Conservation (phyloP, 2,113 vertebrate genomes). For the cat (Felis catus) region DNA sequence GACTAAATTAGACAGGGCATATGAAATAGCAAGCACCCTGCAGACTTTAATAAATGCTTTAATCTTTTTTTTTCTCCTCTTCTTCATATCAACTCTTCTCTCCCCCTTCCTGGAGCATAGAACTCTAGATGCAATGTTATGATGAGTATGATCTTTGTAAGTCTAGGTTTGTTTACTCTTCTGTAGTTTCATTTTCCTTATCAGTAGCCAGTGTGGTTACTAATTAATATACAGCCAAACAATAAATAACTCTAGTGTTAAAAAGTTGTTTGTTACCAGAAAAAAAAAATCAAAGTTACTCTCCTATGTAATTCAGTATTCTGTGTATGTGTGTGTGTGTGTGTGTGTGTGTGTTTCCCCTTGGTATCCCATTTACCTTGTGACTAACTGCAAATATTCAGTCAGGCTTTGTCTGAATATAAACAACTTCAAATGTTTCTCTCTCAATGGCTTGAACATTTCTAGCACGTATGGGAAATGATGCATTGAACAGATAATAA, state of each 20-base stretch:
- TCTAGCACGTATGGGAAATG: not conserved
- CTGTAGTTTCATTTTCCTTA: not conserved
- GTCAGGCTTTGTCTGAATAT: not conserved
- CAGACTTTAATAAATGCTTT: not conserved
- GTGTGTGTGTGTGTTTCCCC: not conserved
- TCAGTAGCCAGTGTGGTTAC: not conserved
- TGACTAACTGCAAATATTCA: not conserved
- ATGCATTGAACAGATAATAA: not conserved
- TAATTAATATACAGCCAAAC: not conserved
- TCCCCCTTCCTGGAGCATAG: accelerated
- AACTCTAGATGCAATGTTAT: not conserved
- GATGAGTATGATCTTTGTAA: not conserved
- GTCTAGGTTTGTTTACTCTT: not conserved
- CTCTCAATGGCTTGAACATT: not conserved
- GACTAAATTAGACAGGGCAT: not conserved
- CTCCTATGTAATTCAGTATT: not conserved
- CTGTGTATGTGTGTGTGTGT: too few species aligned
- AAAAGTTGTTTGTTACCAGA: not conserved
- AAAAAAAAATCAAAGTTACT: not conserved
- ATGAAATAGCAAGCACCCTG: not conserved
- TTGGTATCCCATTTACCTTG: not conserved
- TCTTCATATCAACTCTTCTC: not conserved
- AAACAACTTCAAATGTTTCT: not conserved
- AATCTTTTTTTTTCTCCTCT: not conserved
- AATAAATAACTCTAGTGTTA: not conserved